Evolutionary conservation across 2,888 invertebrate species (phyloP), one percentile per base, ranked within the genome.

Genomic region (Drymonia ruficornis): DNA sequence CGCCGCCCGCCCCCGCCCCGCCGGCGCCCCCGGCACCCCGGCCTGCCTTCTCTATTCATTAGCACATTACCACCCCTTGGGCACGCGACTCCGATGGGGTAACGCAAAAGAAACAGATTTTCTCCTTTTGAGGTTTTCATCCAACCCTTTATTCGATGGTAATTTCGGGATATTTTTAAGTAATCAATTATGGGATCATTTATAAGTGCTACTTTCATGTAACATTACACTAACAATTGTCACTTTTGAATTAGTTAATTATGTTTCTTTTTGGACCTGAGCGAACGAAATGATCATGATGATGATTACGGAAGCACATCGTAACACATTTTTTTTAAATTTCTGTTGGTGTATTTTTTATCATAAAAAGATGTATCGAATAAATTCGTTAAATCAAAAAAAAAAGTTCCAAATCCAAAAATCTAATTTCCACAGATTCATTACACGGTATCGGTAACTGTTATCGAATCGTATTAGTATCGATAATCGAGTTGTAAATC

Each of bases 51-150:
- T 81, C 91, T 90, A 91, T 91, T 91, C 91, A 91, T 91, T 91
- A 91, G 84, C 87, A 86, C 91, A 90, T 91, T 91, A 86, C 89
- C 89, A 88, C 90, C 91, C 91, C 87, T 78, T 65, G 77, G 76
- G 78, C 84, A 79, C 83, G 83, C 83, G 80, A 80, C 72, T 72
- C 76, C 71, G 78, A 75, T 76, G 74, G 78, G 77, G 67, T 74
- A 71, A 67, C 70, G 63, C 65, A 72, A 80, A 87, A 87, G 84
- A 86, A 87, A 86, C 88, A 84, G 90, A 89, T 90, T 90, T 88
- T 77, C 81, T 79, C 64, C 73, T 77, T 78, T 79, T 70, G 67
- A 61, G 65, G 19, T 44, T 23, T 44, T 44, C 11, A n/a, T 13
- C 0, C 23, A 44, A 44, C 15, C 40, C 13, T 36, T 36, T 31